phyloP scores from a whole-genome alignment of 2,888 invertebrate species.

The Anaspis maculata region DNA sequence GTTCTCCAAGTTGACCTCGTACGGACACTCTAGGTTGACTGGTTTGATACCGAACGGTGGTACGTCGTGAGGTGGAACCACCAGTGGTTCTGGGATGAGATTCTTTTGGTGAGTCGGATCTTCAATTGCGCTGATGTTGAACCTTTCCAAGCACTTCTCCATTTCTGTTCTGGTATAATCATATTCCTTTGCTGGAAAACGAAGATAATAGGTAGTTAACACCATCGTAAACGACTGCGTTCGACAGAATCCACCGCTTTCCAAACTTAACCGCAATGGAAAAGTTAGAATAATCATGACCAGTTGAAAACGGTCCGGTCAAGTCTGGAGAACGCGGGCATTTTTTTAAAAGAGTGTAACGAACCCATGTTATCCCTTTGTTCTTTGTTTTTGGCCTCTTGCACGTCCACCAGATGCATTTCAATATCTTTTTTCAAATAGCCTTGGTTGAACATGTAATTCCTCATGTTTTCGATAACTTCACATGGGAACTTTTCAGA shows the following conservation, averaged over 20 bases:
- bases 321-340: too few relatives aligned
- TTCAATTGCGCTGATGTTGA: constrained; percentile 20
- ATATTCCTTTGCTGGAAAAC: constrained; percentile 19
- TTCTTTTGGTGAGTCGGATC: constrained; percentile 16
- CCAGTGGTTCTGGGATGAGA: constrained; percentile 25
- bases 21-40: constrained; percentile 31
- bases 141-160: constrained; percentile 33
- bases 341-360: too few relatives aligned
- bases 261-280: too few relatives aligned
- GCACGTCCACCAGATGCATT: constrained; percentile 32
- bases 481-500: constrained; percentile 61
- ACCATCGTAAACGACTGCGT: too few relatives aligned
- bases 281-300: too few relatives aligned
- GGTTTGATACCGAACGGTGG: constrained; percentile 36
- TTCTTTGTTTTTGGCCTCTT: constrained; percentile 31
- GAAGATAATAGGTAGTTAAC: too few relatives aligned
- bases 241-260: too few relatives aligned
- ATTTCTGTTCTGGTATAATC: constrained; percentile 27
- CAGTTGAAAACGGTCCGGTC: too few relatives aligned
- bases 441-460: constrained; percentile 59
- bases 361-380: constrained; percentile 24
- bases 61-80: constrained; percentile 26
- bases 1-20: constrained; percentile 22
- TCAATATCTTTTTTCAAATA: constrained; percentile 52
- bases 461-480: constrained; percentile 57